A percentile compares a stretch with the other conserved stretches of the same genome.
Conservation (phyloP, 2,888 invertebrate genomes). For the Drosophila helvetica region DNA sequence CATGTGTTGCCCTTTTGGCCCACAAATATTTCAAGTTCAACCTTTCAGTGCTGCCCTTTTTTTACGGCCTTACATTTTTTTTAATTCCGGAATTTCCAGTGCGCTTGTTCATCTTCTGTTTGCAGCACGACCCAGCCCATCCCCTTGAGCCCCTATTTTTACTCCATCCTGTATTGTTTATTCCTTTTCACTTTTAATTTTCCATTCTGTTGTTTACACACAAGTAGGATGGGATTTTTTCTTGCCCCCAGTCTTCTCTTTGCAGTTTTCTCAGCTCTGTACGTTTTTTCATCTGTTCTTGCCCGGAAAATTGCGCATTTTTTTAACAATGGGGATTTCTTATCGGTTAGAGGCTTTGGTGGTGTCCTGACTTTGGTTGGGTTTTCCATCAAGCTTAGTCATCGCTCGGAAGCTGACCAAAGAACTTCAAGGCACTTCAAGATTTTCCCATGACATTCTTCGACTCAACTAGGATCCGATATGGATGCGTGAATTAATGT, state of each 20-base stretch:
- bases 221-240: constrained; percentile 4
- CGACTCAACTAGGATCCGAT: neutral
- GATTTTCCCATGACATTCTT: constrained; percentile 5
- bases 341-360: constrained; percentile 18
- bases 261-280: constrained; percentile 1
- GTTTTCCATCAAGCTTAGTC: constrained; percentile 41
- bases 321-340: constrained; percentile 9
- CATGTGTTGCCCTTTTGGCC: constrained; percentile 29
- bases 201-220: constrained; percentile 25
- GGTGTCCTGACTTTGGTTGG: constrained; percentile 24
- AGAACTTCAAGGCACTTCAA: constrained; percentile 10
- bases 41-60: constrained; percentile 31
- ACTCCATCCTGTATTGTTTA: constrained; percentile 26
- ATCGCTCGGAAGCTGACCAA: constrained; percentile 26
- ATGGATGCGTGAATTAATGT: neutral
- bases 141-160: constrained; percentile 24
- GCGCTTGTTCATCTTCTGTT: constrained; percentile 33
- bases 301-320: neutral
- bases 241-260: neutral
- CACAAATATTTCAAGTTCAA: constrained; percentile 50
- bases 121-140: constrained; percentile 18
- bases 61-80: constrained; percentile 16
- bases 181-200: constrained; percentile 45
- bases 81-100: constrained; percentile 12
- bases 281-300: neutral